phyloP scores from a whole-genome alignment of 2,888 invertebrate genomes.

The Diachrysia chrysitis region DNA sequence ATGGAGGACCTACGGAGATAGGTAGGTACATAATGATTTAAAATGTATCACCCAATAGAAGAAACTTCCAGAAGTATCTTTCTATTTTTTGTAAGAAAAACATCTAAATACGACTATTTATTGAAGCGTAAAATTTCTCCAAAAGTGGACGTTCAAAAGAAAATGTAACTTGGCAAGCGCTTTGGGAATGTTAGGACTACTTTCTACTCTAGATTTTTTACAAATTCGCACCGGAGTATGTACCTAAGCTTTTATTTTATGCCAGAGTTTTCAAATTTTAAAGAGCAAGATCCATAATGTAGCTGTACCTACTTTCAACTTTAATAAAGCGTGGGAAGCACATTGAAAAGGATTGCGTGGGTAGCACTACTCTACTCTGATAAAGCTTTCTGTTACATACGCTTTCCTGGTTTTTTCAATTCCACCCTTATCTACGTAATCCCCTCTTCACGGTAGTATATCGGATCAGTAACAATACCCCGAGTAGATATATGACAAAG shows the following conservation, averaged over 20 bases:
- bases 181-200: no score
- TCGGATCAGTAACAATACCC: neutral
- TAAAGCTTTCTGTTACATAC: neutral
- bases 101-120: no score
- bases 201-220: no score
- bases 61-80: neutral
- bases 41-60: no score
- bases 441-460: neutral
- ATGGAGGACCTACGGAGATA: no score
- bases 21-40: no score
- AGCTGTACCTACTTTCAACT: neutral
- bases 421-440: neutral
- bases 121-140: no score
- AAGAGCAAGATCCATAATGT: neutral
- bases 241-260: no score
- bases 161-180: no score
- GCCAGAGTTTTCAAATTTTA: neutral
- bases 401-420: neutral
- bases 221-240: no score
- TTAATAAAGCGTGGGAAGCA: neutral
- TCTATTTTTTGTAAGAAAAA: neutral
- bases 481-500: neutral
- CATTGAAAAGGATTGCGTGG: constrained; percentile 4
- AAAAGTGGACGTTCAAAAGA: no score
- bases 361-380: neutral